Evolutionary conservation across 2,888 invertebrate species (phyloP).

Genomic region (Lacanobia oleracea): DNA sequence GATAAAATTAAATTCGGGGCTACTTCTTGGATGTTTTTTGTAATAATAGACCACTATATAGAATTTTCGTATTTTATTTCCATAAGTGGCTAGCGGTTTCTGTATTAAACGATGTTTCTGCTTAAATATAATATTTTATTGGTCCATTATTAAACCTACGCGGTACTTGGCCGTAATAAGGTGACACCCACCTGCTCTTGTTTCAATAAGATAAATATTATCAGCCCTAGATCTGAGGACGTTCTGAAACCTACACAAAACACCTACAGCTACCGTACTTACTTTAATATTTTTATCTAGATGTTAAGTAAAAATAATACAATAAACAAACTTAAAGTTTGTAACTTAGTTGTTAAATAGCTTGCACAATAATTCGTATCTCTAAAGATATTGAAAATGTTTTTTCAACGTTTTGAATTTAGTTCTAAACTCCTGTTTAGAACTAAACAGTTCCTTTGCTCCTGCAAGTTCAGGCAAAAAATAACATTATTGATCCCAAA

Average conservation of each 20-base stretch:
- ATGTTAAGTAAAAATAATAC: not conserved
- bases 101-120: not conserved
- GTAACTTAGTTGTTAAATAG: not conserved
- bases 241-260: slow-evolving; percentile 70
- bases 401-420: no score
- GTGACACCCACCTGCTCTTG: slow-evolving; percentile 71
- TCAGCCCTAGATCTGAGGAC: slow-evolving; percentile 69
- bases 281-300: not conserved
- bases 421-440: no score
- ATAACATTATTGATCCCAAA: slow-evolving; percentile 21
- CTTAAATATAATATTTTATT: slow-evolving; percentile 33
- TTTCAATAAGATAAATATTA: slow-evolving; percentile 50
- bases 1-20: not conserved
- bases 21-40: not conserved
- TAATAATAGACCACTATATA: not conserved
- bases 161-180: slow-evolving; percentile 57
- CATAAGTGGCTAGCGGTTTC: not conserved
- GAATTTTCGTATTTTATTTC: not conserved
- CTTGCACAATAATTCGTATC: no score
- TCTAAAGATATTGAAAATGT: no score
- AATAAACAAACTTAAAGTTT: not conserved
- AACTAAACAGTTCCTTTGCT: no score
- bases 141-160: slow-evolving; percentile 57
- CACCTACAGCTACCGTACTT: slow-evolving; percentile 45
- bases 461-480: no score